Evolutionary conservation across 2,888 invertebrate species (phyloP).

Genomic region (Nezara viridula): DNA sequence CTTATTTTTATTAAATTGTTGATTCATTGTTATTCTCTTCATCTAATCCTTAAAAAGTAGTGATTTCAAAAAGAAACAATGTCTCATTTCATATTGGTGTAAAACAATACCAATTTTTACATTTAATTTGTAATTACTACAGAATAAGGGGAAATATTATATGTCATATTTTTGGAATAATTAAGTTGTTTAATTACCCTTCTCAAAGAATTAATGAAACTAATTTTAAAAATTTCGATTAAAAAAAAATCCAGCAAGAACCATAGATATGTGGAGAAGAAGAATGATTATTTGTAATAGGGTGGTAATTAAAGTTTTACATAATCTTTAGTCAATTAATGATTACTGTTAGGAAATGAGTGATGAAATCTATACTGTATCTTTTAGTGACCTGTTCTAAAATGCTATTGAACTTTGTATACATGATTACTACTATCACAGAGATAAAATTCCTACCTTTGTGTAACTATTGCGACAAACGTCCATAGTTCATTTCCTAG

Average conservation of each 20-base stretch:
- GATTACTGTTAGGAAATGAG: not conserved
- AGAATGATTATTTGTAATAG: not conserved
- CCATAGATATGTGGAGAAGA: not conserved
- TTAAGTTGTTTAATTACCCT: not conserved
- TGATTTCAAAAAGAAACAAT: not conserved
- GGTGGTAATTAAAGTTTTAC: not conserved
- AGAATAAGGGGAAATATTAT: not conserved
- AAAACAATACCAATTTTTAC: not conserved
- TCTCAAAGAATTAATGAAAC: not conserved
- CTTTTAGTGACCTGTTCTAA: not conserved
- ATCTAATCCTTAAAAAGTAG: not conserved
- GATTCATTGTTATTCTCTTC: not conserved
- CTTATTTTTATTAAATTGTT: not conserved
- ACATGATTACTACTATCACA: constrained; percentile 33
- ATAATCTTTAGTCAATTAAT: not conserved
- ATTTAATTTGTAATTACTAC: not conserved
- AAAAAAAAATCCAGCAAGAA: not conserved
- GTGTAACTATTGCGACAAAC: constrained; percentile 7
- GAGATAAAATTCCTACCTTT: constrained; percentile 53
- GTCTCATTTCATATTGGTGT: not conserved
- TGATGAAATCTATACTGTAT: not conserved
- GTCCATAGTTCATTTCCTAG: constrained; percentile 19
- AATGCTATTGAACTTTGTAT: constrained; percentile 53
- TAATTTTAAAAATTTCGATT: not conserved
- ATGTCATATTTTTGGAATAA: no score